A percentile compares a stretch with the other conserved stretches of the same genome.
These are phyloP conservation scores for Thamnophis elegans DNA, from an alignment of 2,797 vertebrate species.

Conservation along the genomic window DNA sequence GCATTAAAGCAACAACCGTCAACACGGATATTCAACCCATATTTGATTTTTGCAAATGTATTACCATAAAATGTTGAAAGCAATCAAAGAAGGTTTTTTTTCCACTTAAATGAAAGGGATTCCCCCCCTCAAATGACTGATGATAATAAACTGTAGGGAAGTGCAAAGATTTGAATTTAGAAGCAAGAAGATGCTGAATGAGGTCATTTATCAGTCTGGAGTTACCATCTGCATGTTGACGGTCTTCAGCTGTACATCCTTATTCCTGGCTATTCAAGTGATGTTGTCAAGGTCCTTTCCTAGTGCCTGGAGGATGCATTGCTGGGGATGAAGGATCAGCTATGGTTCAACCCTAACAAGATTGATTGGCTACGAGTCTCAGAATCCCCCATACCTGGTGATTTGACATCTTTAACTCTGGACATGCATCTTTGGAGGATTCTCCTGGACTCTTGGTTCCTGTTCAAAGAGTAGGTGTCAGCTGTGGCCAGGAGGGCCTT, in stretches of 20 bases:
- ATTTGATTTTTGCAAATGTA: accelerated
- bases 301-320: neutral
- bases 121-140: slow-evolving; percentile 9
- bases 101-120: too few relatives aligned
- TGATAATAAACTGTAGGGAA: neutral
- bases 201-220: neutral
- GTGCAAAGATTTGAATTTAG: neutral
- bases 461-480: neutral
- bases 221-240: neutral
- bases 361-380: neutral
- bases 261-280: neutral
- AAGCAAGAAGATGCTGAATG: neutral
- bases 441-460: neutral
- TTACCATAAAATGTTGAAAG: neutral
- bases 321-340: neutral
- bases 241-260: neutral
- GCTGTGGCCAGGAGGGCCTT: neutral
- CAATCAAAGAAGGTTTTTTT: neutral
- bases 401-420: neutral
- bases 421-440: neutral
- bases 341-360: neutral
- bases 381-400: neutral
- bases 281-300: neutral
- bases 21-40: slow-evolving; percentile 18
- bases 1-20: slow-evolving; percentile 19